Evolutionary conservation across 1,140 invertebrate species (phyloP).

Genomic region (Drosophila arizonae): DNA sequence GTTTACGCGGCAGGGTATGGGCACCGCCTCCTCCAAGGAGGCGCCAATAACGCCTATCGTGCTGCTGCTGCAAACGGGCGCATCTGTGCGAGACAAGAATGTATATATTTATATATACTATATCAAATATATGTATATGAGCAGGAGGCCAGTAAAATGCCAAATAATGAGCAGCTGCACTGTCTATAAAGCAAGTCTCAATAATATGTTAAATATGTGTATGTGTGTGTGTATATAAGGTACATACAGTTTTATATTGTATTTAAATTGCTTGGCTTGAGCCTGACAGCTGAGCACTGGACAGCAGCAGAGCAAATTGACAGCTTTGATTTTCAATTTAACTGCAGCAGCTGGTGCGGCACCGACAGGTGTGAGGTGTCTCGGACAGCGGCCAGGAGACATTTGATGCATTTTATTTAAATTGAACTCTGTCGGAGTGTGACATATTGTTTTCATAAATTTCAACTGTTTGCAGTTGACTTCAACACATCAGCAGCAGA

Average conservation of each 20-base stretch:
- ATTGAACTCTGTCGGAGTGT: slow-evolving; percentile 24
- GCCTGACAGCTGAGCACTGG: slow-evolving; percentile 56
- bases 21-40: slow-evolving; percentile 91
- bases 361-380: slow-evolving; percentile 4
- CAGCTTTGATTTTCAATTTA: slow-evolving; percentile 77
- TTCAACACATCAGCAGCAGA: slow-evolving; percentile 37
- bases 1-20: slow-evolving; percentile 92
- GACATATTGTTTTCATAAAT: slow-evolving; percentile 6
- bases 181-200: slow-evolving; percentile 34
- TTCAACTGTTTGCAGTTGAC: slow-evolving; percentile 2
- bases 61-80: slow-evolving; percentile 89
- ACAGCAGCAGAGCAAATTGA: slow-evolving; percentile 58
- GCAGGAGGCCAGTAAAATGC: slow-evolving; percentile 44
- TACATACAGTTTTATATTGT: slow-evolving; percentile 38
- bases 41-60: slow-evolving; percentile 90
- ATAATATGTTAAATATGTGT: background rate
- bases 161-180: slow-evolving; percentile 77
- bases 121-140: slow-evolving; percentile 24
- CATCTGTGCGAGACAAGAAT: slow-evolving; percentile 85
- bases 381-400: slow-evolving; percentile 5
- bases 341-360: slow-evolving; percentile 51
- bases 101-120: slow-evolving; percentile 16
- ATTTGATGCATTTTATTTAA: slow-evolving; percentile 24
- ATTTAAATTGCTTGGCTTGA: slow-evolving; percentile 69
- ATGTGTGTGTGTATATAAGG: slow-evolving; percentile 13